Conservation (phyloP, 1,140 invertebrate species). For the Goniozus legneri region DNA sequence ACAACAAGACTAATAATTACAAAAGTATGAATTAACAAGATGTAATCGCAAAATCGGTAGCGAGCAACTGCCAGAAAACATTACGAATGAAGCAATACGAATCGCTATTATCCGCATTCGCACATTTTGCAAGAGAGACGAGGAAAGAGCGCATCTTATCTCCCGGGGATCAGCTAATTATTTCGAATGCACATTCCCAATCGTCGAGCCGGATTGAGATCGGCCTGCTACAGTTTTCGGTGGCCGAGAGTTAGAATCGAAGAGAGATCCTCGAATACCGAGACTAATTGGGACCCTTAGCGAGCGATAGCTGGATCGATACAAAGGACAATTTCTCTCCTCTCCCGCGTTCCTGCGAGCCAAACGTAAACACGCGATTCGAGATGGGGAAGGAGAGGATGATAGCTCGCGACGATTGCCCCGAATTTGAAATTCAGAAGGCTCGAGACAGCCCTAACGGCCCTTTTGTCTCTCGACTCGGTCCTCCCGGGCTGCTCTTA, state of each 20-base stretch:
- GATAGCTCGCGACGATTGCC: not conserved
- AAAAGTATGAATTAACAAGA: too few relatives aligned
- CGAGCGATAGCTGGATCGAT: constrained; percentile 27
- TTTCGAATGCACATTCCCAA: constrained; percentile 52
- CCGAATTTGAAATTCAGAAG: constrained; percentile 5
- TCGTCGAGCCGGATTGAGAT: constrained; percentile 45
- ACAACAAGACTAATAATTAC: too few relatives aligned
- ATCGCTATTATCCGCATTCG: too few relatives aligned
- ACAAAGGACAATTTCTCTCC: constrained; percentile 23
- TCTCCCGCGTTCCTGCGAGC: not conserved
- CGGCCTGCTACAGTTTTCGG: constrained; percentile 42
- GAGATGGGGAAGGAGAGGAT: too few relatives aligned
- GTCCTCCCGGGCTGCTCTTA: constrained; percentile 27
- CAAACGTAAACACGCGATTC: not conserved
- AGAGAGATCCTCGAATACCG: constrained; percentile 44
- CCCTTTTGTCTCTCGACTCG: constrained; percentile 4
- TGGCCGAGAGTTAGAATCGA: constrained; percentile 19
- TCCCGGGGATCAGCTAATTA: constrained; percentile 52
- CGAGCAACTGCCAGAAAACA: too few relatives aligned
- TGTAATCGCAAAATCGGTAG: too few relatives aligned
- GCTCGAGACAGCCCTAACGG: not conserved
- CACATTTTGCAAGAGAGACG: too few relatives aligned
- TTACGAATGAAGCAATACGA: too few relatives aligned
- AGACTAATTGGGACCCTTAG: constrained; percentile 53
- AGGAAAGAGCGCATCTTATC: too few relatives aligned